Base-by-base conservation (phyloP, 2,113 vertebrate species). In the Trematocara variabile region DNA sequence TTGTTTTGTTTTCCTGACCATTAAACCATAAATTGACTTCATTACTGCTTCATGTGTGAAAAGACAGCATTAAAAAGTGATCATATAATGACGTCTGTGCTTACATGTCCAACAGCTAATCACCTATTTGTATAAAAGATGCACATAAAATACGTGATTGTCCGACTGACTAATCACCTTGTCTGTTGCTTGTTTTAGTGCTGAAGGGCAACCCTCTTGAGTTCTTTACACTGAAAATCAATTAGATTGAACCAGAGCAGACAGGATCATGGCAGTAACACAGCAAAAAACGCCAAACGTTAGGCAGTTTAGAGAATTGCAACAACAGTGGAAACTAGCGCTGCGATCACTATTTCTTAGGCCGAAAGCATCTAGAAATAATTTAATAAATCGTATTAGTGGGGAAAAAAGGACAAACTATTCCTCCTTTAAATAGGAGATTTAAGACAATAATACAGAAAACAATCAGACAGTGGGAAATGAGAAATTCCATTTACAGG, bases 21-120 rank as follows among this genome's bases (percentile, higher is more conserved):
- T 68, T 68, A 41, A 22, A 41, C n/a, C 11, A 18, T 77, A 22
- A 77, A 77, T 77, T 8, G 10, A 77, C 13, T 46, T 73, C 12
- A 46, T 20, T 20, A 55, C 63, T 41, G 37, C 63, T 14, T 1
- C n/a, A 68, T 41, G 22, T 41, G 63, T 22, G n/a, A 68, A 41
- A 63, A 37, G 58, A 37, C 33, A 0, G 33, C 58, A 65, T 65
- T 37, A 37, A 65, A 65, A 65, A 10, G 5, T 63, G 25, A 8
- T 28, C 25, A 37, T 7, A 37, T n/a, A 63, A 11, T 63, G 1
- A 63, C 1, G 1, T 34, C 58, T 34, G 8, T 63, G 30, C 30
- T 34, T 60, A 34, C 30, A 34, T 63, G 58, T 34, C 16, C 8
- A n/a, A 63, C 58, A 34, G 58, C 18, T 37, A 33, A 37, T 63